These are phyloP conservation scores for Lithophane socia DNA, from an alignment of 2,888 invertebrate genomes.

Conservation along the genomic window DNA sequence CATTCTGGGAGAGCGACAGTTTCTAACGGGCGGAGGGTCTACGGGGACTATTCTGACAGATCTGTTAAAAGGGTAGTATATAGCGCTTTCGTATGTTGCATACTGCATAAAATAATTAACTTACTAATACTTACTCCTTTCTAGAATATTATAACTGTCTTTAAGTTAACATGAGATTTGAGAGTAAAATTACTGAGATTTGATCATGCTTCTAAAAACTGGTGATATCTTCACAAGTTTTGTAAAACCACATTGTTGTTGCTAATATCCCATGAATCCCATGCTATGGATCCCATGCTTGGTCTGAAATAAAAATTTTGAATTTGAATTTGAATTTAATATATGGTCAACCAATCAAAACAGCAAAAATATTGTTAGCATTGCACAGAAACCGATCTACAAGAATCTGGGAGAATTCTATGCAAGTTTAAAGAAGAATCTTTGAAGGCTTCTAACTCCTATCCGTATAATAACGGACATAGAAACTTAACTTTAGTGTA, in stretches of 20 bases:
- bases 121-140: not conserved
- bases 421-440: not conserved
- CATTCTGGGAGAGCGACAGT: conserved; percentile 19
- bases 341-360: not conserved
- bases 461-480: not conserved
- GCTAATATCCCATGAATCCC: too few species aligned
- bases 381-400: not conserved
- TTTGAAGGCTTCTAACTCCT: conserved; percentile 9
- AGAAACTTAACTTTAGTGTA: conserved; percentile 10
- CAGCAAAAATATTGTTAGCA: not conserved
- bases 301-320: too few species aligned
- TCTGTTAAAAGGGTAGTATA: conserved; percentile 7
- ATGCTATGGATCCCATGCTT: too few species aligned
- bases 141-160: not conserved
- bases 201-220: not conserved
- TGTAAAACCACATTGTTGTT: not conserved
- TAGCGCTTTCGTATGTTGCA: not conserved
- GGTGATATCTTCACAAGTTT: not conserved
- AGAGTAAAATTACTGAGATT: not conserved
- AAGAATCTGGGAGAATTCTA: not conserved
- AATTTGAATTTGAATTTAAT: too few species aligned
- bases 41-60: not conserved
- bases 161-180: not conserved
- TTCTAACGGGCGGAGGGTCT: not conserved
- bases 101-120: not conserved